Base-by-base conservation (phyloP, 2,113 vertebrate species). In the Gobiocypris rarus region DNA sequence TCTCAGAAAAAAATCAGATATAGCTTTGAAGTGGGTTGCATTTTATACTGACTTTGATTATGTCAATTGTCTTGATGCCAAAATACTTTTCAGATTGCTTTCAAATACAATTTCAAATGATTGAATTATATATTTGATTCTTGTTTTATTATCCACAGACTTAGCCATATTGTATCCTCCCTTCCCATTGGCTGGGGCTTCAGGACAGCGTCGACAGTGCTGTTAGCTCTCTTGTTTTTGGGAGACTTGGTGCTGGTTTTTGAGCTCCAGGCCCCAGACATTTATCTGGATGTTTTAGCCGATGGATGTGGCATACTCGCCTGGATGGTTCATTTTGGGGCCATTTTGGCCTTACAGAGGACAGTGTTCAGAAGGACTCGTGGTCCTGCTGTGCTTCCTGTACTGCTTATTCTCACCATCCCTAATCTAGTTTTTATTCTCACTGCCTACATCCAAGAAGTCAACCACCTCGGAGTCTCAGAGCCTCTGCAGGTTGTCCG, bases 301-400 rank as follows among this genome's bases (percentile, higher is more conserved):
- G 94, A 93, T 67, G 87, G 94, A 75, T 94, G 93, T 77, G 93
- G 93, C 1, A 5, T 94, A 22, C 45, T 99, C 87, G 92, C 96
- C 6, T 99, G 97, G 97, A 87, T 96, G 81, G 92, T 94, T 7
- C 98, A 99, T 26, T 88, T 95, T 65, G 31, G 94, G 0, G 83
- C 96, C 75, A 86, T 97, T 7, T 61, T 91, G 15, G 65, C 87
- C 3, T 89, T 98, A 83, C 92, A 90, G 89, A 93, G 81, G 31
- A 94, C 96, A 1, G 63, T 87, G 5, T 90, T 87, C 0, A 26
- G 92, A 80, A 87, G 69, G 65, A 93, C 92, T 31, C 93, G 95
- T 73, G 98, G 97, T 2, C 97, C 97, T 22, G 58, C 70, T 0
- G 76, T 84, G 24, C 90, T 98, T 84, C 83, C 91, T 2, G 38